These are phyloP conservation scores for Phataginus tetradactyla DNA, from an alignment of 2,797 vertebrate genomes.

Conservation along the genomic window DNA sequence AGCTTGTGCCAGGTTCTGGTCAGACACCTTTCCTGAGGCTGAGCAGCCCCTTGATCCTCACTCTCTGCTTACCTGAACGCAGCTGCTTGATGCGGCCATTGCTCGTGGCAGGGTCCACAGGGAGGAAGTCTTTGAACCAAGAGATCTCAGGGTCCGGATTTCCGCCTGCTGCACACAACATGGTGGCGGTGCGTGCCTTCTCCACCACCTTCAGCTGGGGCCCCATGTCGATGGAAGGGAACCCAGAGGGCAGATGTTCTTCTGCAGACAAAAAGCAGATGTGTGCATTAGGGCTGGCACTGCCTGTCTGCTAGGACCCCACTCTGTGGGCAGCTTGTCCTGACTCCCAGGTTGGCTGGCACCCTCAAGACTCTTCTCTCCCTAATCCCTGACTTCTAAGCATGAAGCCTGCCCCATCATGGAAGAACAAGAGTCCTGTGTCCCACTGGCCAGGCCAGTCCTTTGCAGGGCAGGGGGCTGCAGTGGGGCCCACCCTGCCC, in stretches of 20 bases:
- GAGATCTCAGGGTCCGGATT: conserved; percentile 98
- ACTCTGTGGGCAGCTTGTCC: neutral
- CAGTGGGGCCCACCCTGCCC: neutral
- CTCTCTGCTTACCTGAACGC: conserved; percentile 92
- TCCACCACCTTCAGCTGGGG: conserved; percentile 99
- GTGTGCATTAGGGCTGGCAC: neutral
- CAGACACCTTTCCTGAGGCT: neutral
- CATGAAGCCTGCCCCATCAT: neutral
- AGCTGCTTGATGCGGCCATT: conserved; percentile 97
- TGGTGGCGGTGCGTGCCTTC: conserved; percentile 96
- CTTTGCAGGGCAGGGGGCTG: neutral
- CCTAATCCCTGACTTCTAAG: neutral
- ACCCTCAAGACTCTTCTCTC: neutral
- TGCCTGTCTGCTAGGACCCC: neutral
- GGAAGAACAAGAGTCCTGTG: neutral
- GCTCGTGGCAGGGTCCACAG: conserved; percentile 94
- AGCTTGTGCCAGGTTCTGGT: neutral
- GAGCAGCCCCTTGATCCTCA: neutral
- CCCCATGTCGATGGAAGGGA: conserved; percentile 98
- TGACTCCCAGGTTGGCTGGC: neutral
- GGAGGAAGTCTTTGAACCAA: conserved; percentile 99
- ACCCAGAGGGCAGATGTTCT: conserved; percentile 95
- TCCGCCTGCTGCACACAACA: conserved; percentile 97
- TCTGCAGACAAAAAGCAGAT: conserved; percentile 86
- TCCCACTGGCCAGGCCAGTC: neutral